Percentiles rank a stretch among this genome's conserved stretches.
phyloP scores from a whole-genome alignment of 2,113 vertebrate genomes.

The Crotophaga sulcirostris region DNA sequence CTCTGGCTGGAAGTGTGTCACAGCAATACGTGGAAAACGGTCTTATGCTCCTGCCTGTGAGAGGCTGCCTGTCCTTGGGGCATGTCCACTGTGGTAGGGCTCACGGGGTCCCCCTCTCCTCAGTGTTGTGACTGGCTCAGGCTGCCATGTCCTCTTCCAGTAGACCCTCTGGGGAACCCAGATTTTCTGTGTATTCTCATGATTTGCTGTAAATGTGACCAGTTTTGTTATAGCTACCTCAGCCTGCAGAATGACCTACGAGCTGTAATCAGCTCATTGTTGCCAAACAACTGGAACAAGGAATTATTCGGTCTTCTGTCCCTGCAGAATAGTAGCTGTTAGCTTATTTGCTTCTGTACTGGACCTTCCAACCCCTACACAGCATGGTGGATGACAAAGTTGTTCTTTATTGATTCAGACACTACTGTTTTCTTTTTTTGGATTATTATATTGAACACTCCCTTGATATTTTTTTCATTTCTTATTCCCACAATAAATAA shows the following conservation, averaged over 20 bases:
- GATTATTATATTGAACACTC: background rate
- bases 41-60: background rate
- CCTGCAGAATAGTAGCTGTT: constrained; percentile 28
- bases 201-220: background rate
- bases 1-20: background rate
- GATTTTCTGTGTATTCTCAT: background rate
- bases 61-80: background rate
- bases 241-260: background rate
- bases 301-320: background rate
- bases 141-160: background rate
- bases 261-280: background rate
- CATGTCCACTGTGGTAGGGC: background rate
- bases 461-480: background rate
- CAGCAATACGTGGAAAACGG: background rate
- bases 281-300: constrained; percentile 35
- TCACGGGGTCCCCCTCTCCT: background rate
- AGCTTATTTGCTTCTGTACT: constrained; percentile 17
- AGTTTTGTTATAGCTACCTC: background rate
- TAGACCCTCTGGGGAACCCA: background rate
- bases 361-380: constrained; percentile 9
- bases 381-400: background rate
- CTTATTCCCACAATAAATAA: background rate
- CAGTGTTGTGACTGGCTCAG: background rate
- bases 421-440: background rate
- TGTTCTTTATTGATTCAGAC: constrained; percentile 4